Conservation (phyloP, 2,888 invertebrate genomes). For the Protonemura montana region DNA sequence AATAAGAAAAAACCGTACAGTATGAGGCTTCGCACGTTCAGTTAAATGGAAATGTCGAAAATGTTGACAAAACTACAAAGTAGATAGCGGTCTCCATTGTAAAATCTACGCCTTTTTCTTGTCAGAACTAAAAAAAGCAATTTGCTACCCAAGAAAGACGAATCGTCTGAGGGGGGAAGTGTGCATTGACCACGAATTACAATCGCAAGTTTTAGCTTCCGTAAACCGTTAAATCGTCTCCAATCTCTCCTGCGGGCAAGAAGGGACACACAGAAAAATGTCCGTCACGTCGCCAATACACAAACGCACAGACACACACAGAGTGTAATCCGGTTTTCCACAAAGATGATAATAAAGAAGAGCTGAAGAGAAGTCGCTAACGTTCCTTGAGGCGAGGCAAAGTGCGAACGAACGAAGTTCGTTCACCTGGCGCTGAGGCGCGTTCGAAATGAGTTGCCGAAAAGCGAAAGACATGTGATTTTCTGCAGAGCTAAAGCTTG, state of each 20-base stretch:
- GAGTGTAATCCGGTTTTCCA: not conserved
- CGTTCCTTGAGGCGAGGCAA: not conserved
- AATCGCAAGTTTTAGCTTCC: not conserved
- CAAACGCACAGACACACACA: not conserved
- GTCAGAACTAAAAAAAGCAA: not conserved
- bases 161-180: not conserved
- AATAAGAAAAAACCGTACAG: not conserved
- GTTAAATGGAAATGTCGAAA: not conserved
- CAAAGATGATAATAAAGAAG: slow-evolving; percentile 21
- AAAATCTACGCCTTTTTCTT: not conserved
- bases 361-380: not conserved
- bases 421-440: slow-evolving; percentile 7
- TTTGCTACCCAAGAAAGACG: not conserved
- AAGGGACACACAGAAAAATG: not conserved
- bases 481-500: not conserved
- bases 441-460: slow-evolving; percentile 16
- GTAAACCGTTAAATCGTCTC: not conserved
- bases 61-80: not conserved
- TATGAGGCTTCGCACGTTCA: not conserved
- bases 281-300: not conserved
- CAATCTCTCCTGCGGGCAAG: not conserved
- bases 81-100: not conserved
- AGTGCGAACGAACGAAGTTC: not conserved
- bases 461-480: slow-evolving; percentile 8
- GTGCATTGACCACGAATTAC: not conserved